These are phyloP conservation scores for Hypena proboscidalis DNA, from an alignment of 2,888 invertebrate genomes.

Conservation along the genomic window DNA sequence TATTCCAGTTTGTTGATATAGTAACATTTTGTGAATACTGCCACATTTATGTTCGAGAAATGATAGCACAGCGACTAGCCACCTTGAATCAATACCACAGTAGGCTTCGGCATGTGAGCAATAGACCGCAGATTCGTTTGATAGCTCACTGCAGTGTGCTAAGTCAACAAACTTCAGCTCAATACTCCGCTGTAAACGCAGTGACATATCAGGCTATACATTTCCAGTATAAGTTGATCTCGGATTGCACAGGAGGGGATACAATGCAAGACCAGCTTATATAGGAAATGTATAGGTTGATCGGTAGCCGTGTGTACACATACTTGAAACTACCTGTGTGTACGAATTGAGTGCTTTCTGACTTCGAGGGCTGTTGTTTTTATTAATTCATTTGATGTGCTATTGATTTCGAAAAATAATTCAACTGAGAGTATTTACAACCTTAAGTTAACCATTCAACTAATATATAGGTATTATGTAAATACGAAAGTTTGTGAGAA, in stretches of 20 bases:
- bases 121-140: constrained; percentile 16
- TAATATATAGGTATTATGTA: too few relatives aligned
- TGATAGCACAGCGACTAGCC: background rate
- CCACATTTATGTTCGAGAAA: background rate
- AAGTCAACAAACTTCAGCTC: constrained; percentile 9
- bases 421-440: too few relatives aligned
- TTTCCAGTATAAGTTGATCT: too few relatives aligned
- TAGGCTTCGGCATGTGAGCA: constrained; percentile 14
- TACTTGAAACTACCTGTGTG: constrained; percentile 4
- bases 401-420: too few relatives aligned
- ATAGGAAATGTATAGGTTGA: too few relatives aligned
- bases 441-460: too few relatives aligned
- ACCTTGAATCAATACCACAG: constrained; percentile 8
- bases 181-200: background rate
- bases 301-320: too few relatives aligned
- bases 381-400: background rate
- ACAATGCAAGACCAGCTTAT: too few relatives aligned
- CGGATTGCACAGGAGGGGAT: too few relatives aligned
- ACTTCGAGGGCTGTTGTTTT: background rate
- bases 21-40: background rate
- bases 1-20: background rate
- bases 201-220: too few relatives aligned
- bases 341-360: background rate
- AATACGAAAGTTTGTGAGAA: too few relatives aligned
- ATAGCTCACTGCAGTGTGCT: constrained; percentile 10